Evolutionary conservation across 2,797 vertebrate species (phyloP), one percentile per base, ranked within the genome.

Genomic region (Crypturellus tataupa): DNA sequence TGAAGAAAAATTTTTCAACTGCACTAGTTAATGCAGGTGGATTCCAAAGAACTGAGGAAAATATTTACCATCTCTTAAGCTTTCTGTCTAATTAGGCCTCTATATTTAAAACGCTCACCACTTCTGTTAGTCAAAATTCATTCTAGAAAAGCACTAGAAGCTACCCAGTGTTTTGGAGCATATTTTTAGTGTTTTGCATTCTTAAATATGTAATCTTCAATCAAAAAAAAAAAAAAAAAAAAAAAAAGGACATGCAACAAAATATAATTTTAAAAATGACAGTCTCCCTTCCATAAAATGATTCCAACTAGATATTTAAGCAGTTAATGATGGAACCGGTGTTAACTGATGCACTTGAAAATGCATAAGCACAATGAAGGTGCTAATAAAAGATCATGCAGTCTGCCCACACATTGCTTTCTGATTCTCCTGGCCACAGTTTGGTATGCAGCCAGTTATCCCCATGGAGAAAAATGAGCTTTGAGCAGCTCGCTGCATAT

Each of bases 361-460:
- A 81, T 0, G 9, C 93, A 93, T 71, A 85, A 93, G 81, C 58
- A 95, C 94, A 97, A 96, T 89, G 85, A 94, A 83, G 91, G 80
- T 90, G 95, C 96, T 98, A 97, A 97, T 95, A 97, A 97, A 97
- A 97, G 97, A 96, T 96, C 94, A 93, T 37, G 93, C 93, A 83
- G 89, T 91, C 95, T 96, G 96, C 97, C 97, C 97, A 97, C 97
- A 96, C 96, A 7, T 62, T 89, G 95, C 97, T 97, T 96, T 96
- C 95, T 96, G 77, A 95, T 97, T 96, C 96, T 97, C 94, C 94
- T 70, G 96, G 95, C 96, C 97, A 93, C 91, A 91, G 85, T 70
- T 96, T 72, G 97, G 94, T 92, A 83, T 93, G 94, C 96, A 97
- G 94, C 94, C 96, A 97, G 97, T 75, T 95, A 95, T 97, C 95